phyloP scores from a whole-genome alignment of 2,797 vertebrate genomes.

The Myoxocephalus aenaeus region DNA sequence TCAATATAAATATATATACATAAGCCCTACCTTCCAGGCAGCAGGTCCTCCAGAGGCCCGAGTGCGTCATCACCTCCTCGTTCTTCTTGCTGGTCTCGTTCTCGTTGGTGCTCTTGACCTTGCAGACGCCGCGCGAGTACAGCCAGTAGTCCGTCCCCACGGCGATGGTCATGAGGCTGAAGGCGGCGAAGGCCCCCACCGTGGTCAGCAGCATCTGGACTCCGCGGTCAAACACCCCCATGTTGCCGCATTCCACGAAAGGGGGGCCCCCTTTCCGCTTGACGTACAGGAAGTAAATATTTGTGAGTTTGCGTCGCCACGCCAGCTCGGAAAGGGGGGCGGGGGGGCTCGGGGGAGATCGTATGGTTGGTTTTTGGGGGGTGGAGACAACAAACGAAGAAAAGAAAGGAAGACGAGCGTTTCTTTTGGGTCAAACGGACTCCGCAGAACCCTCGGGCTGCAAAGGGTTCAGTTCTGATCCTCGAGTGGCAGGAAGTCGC shows the following conservation, averaged over 20 bases:
- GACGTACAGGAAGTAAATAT: constrained; percentile 87
- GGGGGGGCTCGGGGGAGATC: constrained; percentile 77
- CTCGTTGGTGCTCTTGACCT: constrained; percentile 95
- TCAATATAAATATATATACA: not conserved
- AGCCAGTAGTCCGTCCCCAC: constrained; percentile 99
- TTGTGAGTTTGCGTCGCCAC: constrained; percentile 85
- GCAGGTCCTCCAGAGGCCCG: constrained; percentile 99
- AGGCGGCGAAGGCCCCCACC: constrained; percentile 98
- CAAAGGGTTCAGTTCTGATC: constrained; percentile 44
- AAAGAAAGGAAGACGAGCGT: constrained; percentile 51
- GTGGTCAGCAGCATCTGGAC: constrained; percentile 99
- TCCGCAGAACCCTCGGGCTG: constrained; percentile 40
- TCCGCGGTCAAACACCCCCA: constrained; percentile 99
- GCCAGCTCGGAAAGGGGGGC: constrained; percentile 74
- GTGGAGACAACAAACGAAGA: constrained; percentile 30
- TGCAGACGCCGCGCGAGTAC: constrained; percentile 98
- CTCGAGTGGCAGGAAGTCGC: constrained; percentile 56
- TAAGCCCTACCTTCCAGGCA: constrained; percentile 91
- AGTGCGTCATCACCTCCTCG: constrained; percentile 99
- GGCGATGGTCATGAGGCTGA: constrained; percentile 99
- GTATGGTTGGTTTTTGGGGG: constrained; percentile 79
- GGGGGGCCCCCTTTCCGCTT: constrained; percentile 91
- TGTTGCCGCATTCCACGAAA: constrained; percentile 99
- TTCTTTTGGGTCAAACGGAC: constrained; percentile 41
- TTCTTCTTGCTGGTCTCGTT: constrained; percentile 99